Percentiles rank a stretch among this genome's conserved stretches.
phyloP scores from a whole-genome alignment of 2,888 invertebrate species.

The Diploptera punctata region DNA sequence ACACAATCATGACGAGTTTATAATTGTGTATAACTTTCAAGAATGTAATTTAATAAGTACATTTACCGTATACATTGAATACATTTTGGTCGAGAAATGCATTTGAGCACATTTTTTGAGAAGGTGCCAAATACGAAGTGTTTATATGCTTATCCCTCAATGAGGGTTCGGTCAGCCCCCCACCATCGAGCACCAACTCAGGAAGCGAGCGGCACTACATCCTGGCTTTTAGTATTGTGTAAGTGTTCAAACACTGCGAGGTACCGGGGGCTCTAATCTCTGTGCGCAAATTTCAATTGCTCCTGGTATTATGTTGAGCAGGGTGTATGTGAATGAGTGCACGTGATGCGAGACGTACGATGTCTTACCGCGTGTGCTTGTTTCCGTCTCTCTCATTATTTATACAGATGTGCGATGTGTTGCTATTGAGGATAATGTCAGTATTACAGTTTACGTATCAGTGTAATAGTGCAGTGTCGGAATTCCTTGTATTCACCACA shows the following conservation, averaged over 20 bases:
- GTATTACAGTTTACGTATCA: not conserved
- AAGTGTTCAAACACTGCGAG: not conserved
- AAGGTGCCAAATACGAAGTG: slow-evolving; percentile 3
- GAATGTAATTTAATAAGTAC: too few species aligned
- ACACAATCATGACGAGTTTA: too few species aligned
- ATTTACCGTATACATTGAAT: too few species aligned
- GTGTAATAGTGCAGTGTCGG: not conserved
- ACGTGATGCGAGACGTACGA: not conserved
- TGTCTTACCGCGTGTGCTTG: not conserved
- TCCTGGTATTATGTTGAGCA: not conserved
- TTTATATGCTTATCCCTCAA: slow-evolving; percentile 4
- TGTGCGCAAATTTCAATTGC: too few species aligned
- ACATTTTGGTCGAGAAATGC: too few species aligned
- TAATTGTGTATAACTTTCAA: too few species aligned
- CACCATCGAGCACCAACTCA: not conserved
- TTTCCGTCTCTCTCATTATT: not conserved
- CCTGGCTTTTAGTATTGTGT: slow-evolving; percentile 3
- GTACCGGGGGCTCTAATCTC: too few species aligned
- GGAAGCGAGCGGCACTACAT: not conserved
- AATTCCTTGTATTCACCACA: not conserved
- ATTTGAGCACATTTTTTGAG: not conserved
- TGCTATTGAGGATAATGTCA: not conserved
- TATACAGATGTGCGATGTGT: not conserved
- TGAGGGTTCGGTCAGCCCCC: not conserved
- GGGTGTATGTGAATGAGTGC: not conserved